Evolutionary conservation across 2,888 invertebrate species (phyloP).

Genomic region (Noctua janthina): DNA sequence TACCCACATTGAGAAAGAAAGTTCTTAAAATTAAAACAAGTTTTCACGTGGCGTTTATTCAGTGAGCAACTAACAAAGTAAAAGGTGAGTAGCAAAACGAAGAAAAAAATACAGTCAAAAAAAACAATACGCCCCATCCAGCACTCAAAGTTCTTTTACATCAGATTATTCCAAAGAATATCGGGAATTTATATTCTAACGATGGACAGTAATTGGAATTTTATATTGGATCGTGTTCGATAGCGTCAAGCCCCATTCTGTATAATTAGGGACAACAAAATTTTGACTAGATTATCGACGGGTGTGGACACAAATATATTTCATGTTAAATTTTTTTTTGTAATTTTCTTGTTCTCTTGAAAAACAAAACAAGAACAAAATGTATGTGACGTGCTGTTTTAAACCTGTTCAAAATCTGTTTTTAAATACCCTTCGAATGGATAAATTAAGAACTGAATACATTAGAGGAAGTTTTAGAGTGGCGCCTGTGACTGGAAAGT

Average conservation of each 20-base stretch:
- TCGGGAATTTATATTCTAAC: slow-evolving; percentile 80
- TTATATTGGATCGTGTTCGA: slow-evolving; percentile 72
- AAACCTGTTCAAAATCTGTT: too few species aligned
- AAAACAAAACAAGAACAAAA: not conserved
- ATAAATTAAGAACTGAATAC: too few species aligned
- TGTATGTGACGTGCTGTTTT: too few species aligned
- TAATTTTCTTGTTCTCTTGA: not conserved
- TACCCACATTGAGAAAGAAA: not conserved
- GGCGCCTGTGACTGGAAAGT: too few species aligned
- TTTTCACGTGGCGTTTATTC: not conserved
- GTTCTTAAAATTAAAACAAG: not conserved
- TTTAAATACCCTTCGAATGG: too few species aligned
- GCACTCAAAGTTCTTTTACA: slow-evolving; percentile 54
- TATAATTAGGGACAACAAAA: slow-evolving; percentile 64
- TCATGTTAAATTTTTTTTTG: not conserved
- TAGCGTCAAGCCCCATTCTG: slow-evolving; percentile 60
- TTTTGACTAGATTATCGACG: slow-evolving; percentile 33
- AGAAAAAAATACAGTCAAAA: not conserved
- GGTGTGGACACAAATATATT: not conserved
- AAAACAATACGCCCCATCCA: slow-evolving; percentile 62
- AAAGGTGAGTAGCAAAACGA: not conserved
- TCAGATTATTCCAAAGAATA: slow-evolving; percentile 78
- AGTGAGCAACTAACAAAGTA: not conserved
- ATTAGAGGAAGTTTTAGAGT: too few species aligned
- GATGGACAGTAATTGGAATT: slow-evolving; percentile 79